Base-by-base conservation (phyloP, 2,888 invertebrate genomes). In the Nemoura dubitans region DNA sequence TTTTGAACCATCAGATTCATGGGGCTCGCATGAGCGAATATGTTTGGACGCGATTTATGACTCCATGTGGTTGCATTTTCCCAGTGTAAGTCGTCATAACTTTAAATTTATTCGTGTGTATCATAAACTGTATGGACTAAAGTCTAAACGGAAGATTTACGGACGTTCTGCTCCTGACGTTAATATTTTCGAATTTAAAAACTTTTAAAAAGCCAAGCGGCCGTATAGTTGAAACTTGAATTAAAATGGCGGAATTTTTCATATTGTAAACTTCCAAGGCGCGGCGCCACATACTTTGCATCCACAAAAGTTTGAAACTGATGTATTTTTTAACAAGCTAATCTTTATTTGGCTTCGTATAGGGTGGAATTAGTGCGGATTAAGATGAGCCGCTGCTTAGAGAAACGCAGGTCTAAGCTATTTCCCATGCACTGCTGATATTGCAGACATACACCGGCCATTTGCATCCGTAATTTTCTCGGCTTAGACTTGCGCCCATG, bases 121-220 rank as follows among this genome's bases (percentile, higher is more conserved):
- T 59, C 59, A 59, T 59, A 59, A 59, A 59, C 59, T 59, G 59
- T 59, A 59, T 59, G 59, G 59, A 59, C 59, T 59, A 59, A 59
- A 59, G 59, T 59, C 59, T 59, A 59, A 59, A 59, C 14, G 59
- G 59, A 59, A 59, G 59, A 59, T 59, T 59, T 59, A 59, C 59
- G 59, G 21, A 59, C 59, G 59, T 59, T 59, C 59, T 59, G 21
- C 59, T 59, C 21, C 59, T 59, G 59, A 59, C 59, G 59, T 59
- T 21, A 59, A 59, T 59, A 59, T 59, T 59, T 59, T 59, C 59
- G 59, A 59, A 59, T 59, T 59, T 59, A 59, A 59, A 59, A 59
- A 59, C 10, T 21, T 59, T 59, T 59, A 16, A 59, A 59, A 59
- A 59, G 59, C 59, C 36, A 21, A 7, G 59, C 59, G 10, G 21